Conservation (phyloP, 2,888 invertebrate species). For the Eucriotettix oculatus region DNA sequence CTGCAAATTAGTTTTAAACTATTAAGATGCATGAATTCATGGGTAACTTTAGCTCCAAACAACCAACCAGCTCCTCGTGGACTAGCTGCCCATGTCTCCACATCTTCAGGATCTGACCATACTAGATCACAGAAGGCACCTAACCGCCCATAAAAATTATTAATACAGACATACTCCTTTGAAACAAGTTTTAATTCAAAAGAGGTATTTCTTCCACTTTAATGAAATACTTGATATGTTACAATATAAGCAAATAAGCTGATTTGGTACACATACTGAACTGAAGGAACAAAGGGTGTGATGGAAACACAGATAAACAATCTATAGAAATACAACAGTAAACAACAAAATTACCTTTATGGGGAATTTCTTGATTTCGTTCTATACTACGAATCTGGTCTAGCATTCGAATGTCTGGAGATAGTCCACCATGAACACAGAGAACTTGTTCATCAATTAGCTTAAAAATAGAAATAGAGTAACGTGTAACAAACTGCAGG, state of each 20-base stretch:
- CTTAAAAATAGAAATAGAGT: conserved; percentile 26
- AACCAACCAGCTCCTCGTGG: conserved; percentile 96
- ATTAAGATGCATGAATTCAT: conserved; percentile 88
- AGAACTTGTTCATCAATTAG: conserved; percentile 93
- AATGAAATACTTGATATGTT: too few species aligned
- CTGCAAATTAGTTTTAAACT: conserved; percentile 85
- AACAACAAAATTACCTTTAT: conserved; percentile 46
- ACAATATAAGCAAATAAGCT: too few species aligned
- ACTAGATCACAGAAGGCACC: conserved; percentile 95
- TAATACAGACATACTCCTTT: too few species aligned
- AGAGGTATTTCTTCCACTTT: too few species aligned
- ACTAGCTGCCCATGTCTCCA: conserved; percentile 83
- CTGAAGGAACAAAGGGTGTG: too few species aligned
- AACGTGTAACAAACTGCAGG: too few species aligned
- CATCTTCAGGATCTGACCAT: conserved; percentile 98
- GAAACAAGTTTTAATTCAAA: too few species aligned
- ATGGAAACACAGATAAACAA: too few species aligned
- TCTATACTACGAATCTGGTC: conserved; percentile 94
- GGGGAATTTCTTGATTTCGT: conserved; percentile 94
- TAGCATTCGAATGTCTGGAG: conserved; percentile 89
- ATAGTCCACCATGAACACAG: conserved; percentile 95
- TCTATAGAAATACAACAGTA: neutral
- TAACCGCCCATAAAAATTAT: conserved; percentile 10
- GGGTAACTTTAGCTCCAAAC: conserved; percentile 87
- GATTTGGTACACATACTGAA: too few species aligned